Evolutionary conservation across 2,113 vertebrate genomes (phyloP).

Genomic region (Toxotes chatareus): DNA sequence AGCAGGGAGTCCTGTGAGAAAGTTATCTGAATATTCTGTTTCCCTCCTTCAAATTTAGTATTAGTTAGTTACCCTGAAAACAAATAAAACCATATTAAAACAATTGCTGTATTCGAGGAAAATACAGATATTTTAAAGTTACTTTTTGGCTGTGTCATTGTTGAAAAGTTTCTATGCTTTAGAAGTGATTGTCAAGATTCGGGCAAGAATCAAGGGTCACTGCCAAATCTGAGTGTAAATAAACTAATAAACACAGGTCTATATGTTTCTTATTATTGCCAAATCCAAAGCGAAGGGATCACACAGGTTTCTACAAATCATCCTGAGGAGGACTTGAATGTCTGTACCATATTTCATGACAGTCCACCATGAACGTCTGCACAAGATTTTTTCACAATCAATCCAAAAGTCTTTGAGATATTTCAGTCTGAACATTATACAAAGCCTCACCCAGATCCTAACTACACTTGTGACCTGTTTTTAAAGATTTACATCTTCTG

Average conservation of each 20-base stretch:
- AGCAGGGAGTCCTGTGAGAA: neutral
- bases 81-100: conserved; percentile 7
- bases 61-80: neutral
- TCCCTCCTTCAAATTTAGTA: neutral
- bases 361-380: neutral
- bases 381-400: neutral
- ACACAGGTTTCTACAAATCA: no score
- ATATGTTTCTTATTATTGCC: no score
- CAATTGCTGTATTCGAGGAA: no score
- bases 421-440: neutral
- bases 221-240: no score
- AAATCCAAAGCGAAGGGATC: no score
- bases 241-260: no score
- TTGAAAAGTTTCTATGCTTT: neutral
- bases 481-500: neutral
- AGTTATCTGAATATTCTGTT: neutral
- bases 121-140: no score
- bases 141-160: neutral
- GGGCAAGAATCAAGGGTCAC: no score
- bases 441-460: neutral
- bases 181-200: no score
- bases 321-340: no score
- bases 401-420: neutral
- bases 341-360: no score
- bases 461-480: neutral